phyloP scores from a whole-genome alignment of 2,888 invertebrate genomes.

The Doris montereyensis region DNA sequence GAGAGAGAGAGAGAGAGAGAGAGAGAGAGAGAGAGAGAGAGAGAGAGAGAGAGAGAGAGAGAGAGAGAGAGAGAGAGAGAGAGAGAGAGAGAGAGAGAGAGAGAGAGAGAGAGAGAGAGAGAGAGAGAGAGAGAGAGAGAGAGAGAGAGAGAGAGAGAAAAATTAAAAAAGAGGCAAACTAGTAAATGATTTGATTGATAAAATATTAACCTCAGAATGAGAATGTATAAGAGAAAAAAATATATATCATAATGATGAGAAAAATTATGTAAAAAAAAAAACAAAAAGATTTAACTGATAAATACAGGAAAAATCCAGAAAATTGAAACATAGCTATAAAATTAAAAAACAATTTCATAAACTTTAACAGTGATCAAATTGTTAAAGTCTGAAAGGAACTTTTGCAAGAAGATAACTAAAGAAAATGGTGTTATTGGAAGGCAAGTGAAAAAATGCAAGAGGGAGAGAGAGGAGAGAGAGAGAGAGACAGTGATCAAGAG shows the following conservation, averaged over 20 bases:
- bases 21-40: background rate
- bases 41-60: background rate
- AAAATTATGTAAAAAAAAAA: constrained; percentile 1
- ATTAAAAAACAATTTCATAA: too few species aligned
- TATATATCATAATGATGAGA: background rate
- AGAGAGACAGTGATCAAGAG: background rate
- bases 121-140: background rate
- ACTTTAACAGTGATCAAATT: too few species aligned
- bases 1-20: background rate
- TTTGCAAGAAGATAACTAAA: too few species aligned
- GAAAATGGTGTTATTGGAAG: too few species aligned
- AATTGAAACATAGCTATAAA: too few species aligned
- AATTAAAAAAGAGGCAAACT: background rate
- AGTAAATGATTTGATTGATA: background rate
- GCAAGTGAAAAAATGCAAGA: background rate
- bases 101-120: background rate
- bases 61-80: background rate
- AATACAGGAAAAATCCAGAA: too few species aligned
- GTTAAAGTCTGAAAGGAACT: too few species aligned
- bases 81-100: background rate
- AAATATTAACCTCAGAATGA: background rate
- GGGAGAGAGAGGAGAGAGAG: background rate
- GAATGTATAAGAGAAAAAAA: background rate
- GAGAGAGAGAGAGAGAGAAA: background rate
- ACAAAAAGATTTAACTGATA: too few species aligned